Evolutionary conservation across 2,797 vertebrate genomes (phyloP), one percentile per base, ranked within the genome.

Genomic region (Cirrhinus mrigala): DNA sequence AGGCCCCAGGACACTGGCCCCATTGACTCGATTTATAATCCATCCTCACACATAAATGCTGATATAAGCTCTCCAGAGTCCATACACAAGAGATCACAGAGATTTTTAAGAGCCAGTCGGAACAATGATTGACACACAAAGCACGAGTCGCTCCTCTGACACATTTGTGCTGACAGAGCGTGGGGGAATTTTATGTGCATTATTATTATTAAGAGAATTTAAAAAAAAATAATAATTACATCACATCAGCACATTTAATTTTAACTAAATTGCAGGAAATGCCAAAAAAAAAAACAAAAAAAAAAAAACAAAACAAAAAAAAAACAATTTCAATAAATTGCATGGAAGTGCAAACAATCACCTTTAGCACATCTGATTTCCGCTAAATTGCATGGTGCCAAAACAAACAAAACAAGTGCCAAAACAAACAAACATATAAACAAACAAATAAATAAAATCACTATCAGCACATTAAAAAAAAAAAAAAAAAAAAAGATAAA

Each of bases 51-150:
- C 6, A 3, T 80, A 68, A 80, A 80, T 66, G 78, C 78, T 80
- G 78, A 80, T 80, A 80, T 80, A 68, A 80, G 62, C 78, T 80
- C 46, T 68, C 60, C 27, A 52, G 68, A 80, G 60, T 80, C 44
- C 27, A 68, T 33, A 68, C 40, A 16, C 44, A 66, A 60, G 54
- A 77, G 75, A 60, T 29, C 24, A 52, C 60, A 20, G 16, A 29
- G 62, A n/a, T n/a, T 78, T 78, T 60, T 60, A 68, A 68, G 62
- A 52, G 62, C 18, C 1, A 7, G 64, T 16, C 46, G 10, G 62
- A 80, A 52, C 62, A 80, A 80, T 79, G 60, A 79, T 66, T 33
- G 78, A 79, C 44, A 62, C 40, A 66, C 60, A 79, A 66, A 64
- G 58, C 37, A 50, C 10, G 15, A 33, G 24, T 22, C 11, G 18